Evolutionary conservation across 1,140 invertebrate genomes (phyloP), one percentile per base, ranked within the genome.

Genomic region (Drosophila tsacasi): DNA sequence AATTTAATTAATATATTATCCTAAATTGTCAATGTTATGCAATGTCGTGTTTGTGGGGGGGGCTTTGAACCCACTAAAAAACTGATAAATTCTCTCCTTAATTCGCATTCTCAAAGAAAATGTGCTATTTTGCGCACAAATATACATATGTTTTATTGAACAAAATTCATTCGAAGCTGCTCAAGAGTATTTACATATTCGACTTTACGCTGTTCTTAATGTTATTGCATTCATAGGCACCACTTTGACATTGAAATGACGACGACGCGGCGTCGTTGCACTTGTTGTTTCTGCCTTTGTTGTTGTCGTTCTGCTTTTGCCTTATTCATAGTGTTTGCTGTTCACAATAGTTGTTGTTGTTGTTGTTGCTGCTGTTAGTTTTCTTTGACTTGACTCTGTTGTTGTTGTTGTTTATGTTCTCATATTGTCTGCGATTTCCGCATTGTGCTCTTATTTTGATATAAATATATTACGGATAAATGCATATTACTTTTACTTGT

Each of bases 391-490:
- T 54, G 23, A 27, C 63, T 67, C 35, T 17, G 3, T 7, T 17
- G 3, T 74, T 55, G 21, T 52, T 58, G 40, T 68, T 68, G 17
- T 40, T 65, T 35, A 47, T 57, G 46, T 17, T 27, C 35, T 52
- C 55, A 62, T 54, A 44, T 57, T 79, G 49, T 46, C 40, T 73
- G 39, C 49, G 54, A 60, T 76, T 86, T 85, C 79, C 83, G 81
- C 58, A 81, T 75, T 79, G 75, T 61, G 44, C 52, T 60, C 42
- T 42, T 30, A 50, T 58, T 67, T 76, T 60, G 42, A 46, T 59
- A 59, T n/a, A 57, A 25, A 57, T 58, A 55, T 27, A 42, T 21
- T 60, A 27, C 25, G 17, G 8, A 21, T 21, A 44, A 21, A 15
- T 23, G 44, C 23, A 17, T 73, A 44, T 42, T 73, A 37, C 39